Evolutionary conservation across 2,888 invertebrate genomes (phyloP).

Genomic region (Lepidochrysops patricia): DNA sequence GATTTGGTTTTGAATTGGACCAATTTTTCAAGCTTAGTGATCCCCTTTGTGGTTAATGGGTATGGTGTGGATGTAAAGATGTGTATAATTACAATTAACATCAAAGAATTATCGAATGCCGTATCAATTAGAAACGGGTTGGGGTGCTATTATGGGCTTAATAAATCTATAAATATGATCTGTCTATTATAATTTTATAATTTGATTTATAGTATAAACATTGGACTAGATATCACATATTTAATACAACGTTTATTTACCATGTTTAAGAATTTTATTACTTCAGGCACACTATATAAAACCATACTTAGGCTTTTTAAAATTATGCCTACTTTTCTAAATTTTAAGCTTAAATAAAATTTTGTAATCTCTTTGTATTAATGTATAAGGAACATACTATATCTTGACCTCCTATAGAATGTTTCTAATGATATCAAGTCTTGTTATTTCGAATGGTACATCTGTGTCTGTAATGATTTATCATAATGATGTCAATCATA

Average conservation of each 20-base stretch:
- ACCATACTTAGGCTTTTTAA: too few relatives aligned
- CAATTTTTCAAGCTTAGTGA: slow-evolving; percentile 73
- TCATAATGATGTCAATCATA: slow-evolving; percentile 13
- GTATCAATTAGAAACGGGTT: slow-evolving; percentile 8
- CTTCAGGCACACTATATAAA: too few relatives aligned
- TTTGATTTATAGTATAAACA: background rate
- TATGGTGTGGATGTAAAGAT: slow-evolving; percentile 42
- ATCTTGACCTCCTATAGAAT: background rate
- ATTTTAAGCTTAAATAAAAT: background rate
- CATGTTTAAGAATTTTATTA: too few relatives aligned
- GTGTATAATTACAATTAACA: slow-evolving; percentile 48
- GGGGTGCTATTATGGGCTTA: background rate
- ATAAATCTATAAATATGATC: background rate
- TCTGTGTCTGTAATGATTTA: slow-evolving; percentile 6
- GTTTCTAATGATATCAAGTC: background rate
- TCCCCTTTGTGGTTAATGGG: slow-evolving; percentile 58
- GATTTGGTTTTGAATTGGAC: slow-evolving; percentile 62
- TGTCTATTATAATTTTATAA: background rate
- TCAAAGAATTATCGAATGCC: slow-evolving; percentile 28
- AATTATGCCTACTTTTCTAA: too few relatives aligned
- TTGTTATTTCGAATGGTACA: slow-evolving; percentile 3
- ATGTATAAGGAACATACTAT: background rate
- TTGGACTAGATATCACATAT: background rate
- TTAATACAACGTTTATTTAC: background rate
- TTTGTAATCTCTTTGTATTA: background rate